Conservation (phyloP, 2,888 invertebrate species). For the Epistrophe grossulariae region DNA sequence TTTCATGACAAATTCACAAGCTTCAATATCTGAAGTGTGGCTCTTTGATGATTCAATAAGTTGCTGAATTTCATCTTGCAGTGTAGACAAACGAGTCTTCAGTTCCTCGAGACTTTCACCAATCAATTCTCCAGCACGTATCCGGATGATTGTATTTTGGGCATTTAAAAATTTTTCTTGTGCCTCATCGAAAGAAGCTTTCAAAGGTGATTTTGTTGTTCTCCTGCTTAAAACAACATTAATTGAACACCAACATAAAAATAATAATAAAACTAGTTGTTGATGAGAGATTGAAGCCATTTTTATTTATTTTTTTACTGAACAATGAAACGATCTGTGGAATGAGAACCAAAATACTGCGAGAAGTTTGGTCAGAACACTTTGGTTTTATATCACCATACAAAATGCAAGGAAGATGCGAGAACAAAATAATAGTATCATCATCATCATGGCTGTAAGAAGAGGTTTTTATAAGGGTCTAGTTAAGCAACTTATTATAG, state of each 20-base stretch:
- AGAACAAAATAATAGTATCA: neutral
- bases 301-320: neutral
- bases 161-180: constrained; percentile 19
- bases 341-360: constrained; percentile 11
- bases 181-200: neutral
- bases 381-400: constrained; percentile 3
- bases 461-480: neutral
- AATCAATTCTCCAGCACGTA: constrained; percentile 3
- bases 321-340: neutral
- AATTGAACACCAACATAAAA: neutral
- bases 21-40: neutral
- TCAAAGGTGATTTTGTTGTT: neutral
- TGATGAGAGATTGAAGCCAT: neutral
- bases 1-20: neutral
- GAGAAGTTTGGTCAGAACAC: neutral
- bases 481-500: neutral
- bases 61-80: neutral
- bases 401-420: neutral
- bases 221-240: neutral
- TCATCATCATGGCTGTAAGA: neutral
- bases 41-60: neutral
- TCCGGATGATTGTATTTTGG: constrained; percentile 11
- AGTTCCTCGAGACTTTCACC: constrained; percentile 1
- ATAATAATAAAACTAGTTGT: neutral
- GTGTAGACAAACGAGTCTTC: neutral